phyloP scores from a whole-genome alignment of 2,888 invertebrate species.

The Oscheius sp. region DNA sequence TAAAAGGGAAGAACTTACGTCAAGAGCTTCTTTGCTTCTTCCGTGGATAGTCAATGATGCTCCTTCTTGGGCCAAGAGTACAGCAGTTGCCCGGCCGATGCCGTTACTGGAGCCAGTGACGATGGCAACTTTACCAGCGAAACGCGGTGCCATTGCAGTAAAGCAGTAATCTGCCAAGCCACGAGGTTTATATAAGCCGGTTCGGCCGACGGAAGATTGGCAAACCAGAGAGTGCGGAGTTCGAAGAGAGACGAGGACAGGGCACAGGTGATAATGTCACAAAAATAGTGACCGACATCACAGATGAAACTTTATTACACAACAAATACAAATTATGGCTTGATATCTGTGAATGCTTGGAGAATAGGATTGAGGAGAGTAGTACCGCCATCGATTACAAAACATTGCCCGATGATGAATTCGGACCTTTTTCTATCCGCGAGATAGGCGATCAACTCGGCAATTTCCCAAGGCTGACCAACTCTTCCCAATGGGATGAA shows the following conservation, averaged over 20 bases:
- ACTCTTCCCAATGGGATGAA: conserved; percentile 35
- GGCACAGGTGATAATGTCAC: background rate
- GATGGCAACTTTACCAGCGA: conserved; percentile 29
- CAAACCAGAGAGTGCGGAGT: too few relatives aligned
- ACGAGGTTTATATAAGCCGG: conserved; percentile 1
- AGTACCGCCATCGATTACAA: conserved; percentile 39
- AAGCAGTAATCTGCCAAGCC: background rate
- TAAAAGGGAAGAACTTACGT: background rate
- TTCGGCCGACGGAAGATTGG: background rate
- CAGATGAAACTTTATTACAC: background rate
- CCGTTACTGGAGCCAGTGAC: conserved; percentile 26
- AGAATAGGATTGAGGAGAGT: conserved; percentile 15
- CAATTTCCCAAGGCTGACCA: conserved; percentile 41
- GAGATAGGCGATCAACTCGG: conserved; percentile 41
- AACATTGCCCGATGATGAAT: conserved; percentile 26
- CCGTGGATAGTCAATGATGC: conserved; percentile 23
- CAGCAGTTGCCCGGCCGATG: conserved; percentile 16
- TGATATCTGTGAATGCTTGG: conserved; percentile 2
- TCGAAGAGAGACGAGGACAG: too few relatives aligned
- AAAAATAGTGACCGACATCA: background rate
- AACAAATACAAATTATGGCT: background rate
- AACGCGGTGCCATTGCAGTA: conserved; percentile 9
- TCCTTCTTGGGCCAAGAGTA: conserved; percentile 29
- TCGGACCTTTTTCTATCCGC: conserved; percentile 39
- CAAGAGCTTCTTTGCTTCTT: conserved; percentile 16